Evolutionary conservation across 2,888 invertebrate genomes (phyloP).

Genomic region (Eupithecia exiguata): DNA sequence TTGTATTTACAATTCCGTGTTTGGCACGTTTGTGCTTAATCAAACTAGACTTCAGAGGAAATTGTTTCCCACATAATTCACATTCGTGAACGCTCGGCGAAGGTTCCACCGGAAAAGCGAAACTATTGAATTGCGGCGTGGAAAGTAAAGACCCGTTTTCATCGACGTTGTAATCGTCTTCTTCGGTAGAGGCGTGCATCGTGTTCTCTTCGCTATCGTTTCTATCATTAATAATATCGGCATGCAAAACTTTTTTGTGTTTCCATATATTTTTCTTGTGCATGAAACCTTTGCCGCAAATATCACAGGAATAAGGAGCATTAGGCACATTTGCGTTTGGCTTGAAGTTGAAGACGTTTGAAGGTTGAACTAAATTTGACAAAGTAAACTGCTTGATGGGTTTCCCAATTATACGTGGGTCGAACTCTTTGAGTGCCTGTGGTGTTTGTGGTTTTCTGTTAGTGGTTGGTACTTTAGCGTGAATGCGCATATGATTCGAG

Average conservation of each 20-base stretch:
- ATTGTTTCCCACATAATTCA: conserved; percentile 77
- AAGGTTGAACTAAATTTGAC: conserved; percentile 55
- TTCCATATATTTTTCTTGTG: conserved; percentile 84
- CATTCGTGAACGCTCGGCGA: conserved; percentile 66
- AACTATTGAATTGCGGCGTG: conserved; percentile 81
- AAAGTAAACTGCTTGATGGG: conserved; percentile 71
- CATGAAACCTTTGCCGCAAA: conserved; percentile 86
- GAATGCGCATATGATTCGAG: conserved; percentile 83
- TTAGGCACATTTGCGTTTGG: conserved; percentile 73
- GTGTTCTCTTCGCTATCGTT: conserved; percentile 80
- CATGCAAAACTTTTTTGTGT: conserved; percentile 81
- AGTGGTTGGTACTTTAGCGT: conserved; percentile 79
- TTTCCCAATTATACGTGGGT: conserved; percentile 76
- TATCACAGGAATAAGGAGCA: conserved; percentile 84
- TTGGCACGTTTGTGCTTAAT: conserved; percentile 82
- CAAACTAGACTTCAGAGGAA: conserved; percentile 76
- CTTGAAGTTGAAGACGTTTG: conserved; percentile 67
- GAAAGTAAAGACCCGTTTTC: conserved; percentile 75
- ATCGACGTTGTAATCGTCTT: conserved; percentile 76
- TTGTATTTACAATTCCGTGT: conserved; percentile 74
- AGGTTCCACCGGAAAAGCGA: conserved; percentile 70
- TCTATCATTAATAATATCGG: conserved; percentile 74
- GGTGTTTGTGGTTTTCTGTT: conserved; percentile 76
- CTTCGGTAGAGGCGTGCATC: conserved; percentile 80
- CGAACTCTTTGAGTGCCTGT: conserved; percentile 68